These are phyloP conservation scores for Pogonocichla stellata DNA, from an alignment of 2,113 vertebrate species.

Conservation along the genomic window DNA sequence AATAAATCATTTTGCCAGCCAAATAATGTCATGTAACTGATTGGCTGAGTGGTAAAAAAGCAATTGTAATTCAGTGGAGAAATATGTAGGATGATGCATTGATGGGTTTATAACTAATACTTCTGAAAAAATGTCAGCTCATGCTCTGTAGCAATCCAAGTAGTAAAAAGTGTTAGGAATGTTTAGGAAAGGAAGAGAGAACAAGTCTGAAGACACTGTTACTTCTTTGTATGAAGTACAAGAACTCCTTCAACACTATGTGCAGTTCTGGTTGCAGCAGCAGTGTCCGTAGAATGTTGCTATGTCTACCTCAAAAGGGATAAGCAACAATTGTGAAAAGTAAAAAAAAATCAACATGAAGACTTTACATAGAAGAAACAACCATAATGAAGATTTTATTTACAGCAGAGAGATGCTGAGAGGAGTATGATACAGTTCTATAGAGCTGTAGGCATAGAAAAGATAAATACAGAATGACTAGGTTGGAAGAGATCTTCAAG, in stretches of 20 bases:
- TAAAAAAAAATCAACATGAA: not conserved
- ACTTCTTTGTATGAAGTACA: not conserved
- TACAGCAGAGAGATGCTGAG: not conserved
- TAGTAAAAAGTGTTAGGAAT: not conserved
- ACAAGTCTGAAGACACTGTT: not conserved
- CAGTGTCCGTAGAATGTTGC: not conserved
- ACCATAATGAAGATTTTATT: not conserved
- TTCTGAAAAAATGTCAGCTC: not conserved
- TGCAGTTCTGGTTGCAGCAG: not conserved
- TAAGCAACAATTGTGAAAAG: not conserved
- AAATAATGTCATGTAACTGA: not conserved
- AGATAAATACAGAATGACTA: not conserved
- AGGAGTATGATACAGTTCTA: not conserved
- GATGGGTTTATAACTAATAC: not conserved
- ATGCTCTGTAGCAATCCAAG: not conserved
- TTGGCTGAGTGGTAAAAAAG: not conserved
- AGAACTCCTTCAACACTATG: not conserved
- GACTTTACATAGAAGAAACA: not conserved
- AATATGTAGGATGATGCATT: not conserved
- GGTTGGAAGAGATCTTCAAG: no score
- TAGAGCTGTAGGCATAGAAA: not conserved
- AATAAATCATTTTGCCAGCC: not conserved
- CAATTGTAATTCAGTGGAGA: not conserved
- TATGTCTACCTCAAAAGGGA: not conserved
- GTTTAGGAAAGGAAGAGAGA: not conserved